Evolutionary conservation across 2,113 vertebrate species (phyloP).

Genomic region (Oryzias celebensis): DNA sequence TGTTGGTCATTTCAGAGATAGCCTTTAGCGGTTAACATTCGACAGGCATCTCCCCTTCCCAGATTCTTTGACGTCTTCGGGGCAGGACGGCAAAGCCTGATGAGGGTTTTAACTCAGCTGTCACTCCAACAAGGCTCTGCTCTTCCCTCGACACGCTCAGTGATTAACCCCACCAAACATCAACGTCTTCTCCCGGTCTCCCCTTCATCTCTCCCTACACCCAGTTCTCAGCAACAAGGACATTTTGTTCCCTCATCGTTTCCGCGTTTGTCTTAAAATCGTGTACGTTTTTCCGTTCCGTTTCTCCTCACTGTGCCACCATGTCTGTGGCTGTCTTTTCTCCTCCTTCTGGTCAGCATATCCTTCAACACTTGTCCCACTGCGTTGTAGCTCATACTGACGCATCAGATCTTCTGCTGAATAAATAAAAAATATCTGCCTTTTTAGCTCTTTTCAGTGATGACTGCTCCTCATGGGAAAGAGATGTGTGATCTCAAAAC

Average conservation of each 20-base stretch:
- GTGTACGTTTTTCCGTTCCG: slow-evolving; percentile 1
- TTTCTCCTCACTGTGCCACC: background rate
- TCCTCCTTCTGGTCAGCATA: background rate
- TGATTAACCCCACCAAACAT: slow-evolving; percentile 54
- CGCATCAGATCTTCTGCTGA: slow-evolving; percentile 42
- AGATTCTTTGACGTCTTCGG: slow-evolving; percentile 50
- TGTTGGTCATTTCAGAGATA: slow-evolving; percentile 44
- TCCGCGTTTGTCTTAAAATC: slow-evolving; percentile 26
- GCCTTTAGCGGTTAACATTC: slow-evolving; percentile 53
- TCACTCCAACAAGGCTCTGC: slow-evolving; percentile 55
- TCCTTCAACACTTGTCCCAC: slow-evolving; percentile 9
- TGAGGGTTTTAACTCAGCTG: slow-evolving; percentile 62
- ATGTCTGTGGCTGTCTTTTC: background rate
- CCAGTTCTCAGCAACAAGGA: slow-evolving; percentile 10
- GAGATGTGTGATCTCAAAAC: slow-evolving; percentile 1
- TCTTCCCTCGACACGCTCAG: slow-evolving; percentile 52
- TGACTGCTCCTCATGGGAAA: slow-evolving; percentile 50
- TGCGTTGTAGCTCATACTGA: slow-evolving; percentile 31
- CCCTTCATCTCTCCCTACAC: slow-evolving; percentile 30
- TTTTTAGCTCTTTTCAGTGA: slow-evolving; percentile 42
- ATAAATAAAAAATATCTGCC: slow-evolving; percentile 43
- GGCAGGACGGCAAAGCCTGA: slow-evolving; percentile 36
- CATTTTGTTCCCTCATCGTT: slow-evolving; percentile 16
- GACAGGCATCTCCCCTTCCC: slow-evolving; percentile 19
- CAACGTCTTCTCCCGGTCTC: slow-evolving; percentile 19